These are phyloP conservation scores for Chaetodon auriga DNA, from an alignment of 2,113 vertebrate species.

Conservation along the genomic window DNA sequence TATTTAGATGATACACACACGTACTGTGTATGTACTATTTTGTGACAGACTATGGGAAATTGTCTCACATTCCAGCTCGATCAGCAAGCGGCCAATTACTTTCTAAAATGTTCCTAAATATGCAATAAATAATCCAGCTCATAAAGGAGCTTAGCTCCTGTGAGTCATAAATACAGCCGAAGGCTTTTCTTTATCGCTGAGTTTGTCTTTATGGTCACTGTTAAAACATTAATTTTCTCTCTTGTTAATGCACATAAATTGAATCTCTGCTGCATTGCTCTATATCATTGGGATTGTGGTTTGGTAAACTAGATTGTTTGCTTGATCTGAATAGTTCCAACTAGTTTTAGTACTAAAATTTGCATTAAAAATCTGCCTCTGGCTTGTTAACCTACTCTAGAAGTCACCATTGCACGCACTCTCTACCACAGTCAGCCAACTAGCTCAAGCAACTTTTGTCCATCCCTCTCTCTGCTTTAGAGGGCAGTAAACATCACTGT, in stretches of 20 bases:
- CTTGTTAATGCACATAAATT: constrained; percentile 41
- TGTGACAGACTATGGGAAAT: constrained; percentile 8
- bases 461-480: not conserved
- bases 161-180: constrained; percentile 48
- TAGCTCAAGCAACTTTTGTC: not conserved
- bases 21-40: constrained; percentile 26
- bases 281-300: constrained; percentile 25
- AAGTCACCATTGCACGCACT: too few species aligned
- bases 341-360: constrained; percentile 7
- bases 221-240: constrained; percentile 26
- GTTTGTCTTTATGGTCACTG: constrained; percentile 30
- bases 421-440: too few species aligned
- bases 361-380: too few species aligned
- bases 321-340: constrained; percentile 14
- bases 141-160: constrained; percentile 31
- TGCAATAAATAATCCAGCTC: constrained; percentile 62
- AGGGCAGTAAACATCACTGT: not conserved
- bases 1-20: constrained; percentile 46
- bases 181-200: not conserved
- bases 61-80: constrained; percentile 23
- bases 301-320: constrained; percentile 29
- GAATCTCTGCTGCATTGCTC: constrained; percentile 21
- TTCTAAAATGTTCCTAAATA: constrained; percentile 44
- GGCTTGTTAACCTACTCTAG: too few species aligned
- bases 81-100: constrained; percentile 52